Base-by-base conservation (phyloP, 2,797 vertebrate genomes). In the Anguilla megastoma region DNA sequence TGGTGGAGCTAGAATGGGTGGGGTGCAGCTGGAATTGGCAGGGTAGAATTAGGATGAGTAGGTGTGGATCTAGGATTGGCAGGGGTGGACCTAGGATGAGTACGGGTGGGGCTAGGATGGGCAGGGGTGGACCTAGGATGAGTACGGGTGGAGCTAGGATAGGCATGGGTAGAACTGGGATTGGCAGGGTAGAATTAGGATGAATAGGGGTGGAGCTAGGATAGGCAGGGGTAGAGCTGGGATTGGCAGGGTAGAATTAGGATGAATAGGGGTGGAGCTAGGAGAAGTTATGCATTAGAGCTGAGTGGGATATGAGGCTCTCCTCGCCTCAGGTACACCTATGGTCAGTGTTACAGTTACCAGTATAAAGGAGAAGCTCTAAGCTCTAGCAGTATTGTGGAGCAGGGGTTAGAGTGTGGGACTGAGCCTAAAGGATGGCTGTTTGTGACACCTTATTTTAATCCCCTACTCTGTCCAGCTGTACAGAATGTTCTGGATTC, bases 401-500 rank as follows among this genome's bases (percentile, higher is more conserved):
- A 48, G 79, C 63, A 48, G 41, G 30, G 74, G 18, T 82, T 5
- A 45, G 79, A 82, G 79, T 30, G 41, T 45, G 5, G 41, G 79
- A 10, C 69, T 74, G 27, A 30, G 30, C 52, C 54, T 58, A 24
- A 36, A 27, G 14, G 48, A 8, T 50, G 45, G 82, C 5, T 52
- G 10, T 79, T 21, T 41, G 36, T 7, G 83, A 18, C 83, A 84
- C 50, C 54, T 52, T 56, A 85, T 33, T 52, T 21, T 58, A 30
- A 85, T 85, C 54, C 30, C 50, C 54, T 33, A 33, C 14, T 18
- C 54, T 60, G 24, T 60, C 56, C 84, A 85, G 54, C 84, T 60
- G 50, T 18, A 85, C 52, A 82, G 79, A 48, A 82, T 82, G 79
- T 82, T 48, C 45, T 50, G 45, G 79, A 82, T 50, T 82, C 7